Percentiles rank a stretch among this genome's conserved stretches.
Conservation (phyloP, 1,140 invertebrate genomes). For the Sesamia nonagrioides region DNA sequence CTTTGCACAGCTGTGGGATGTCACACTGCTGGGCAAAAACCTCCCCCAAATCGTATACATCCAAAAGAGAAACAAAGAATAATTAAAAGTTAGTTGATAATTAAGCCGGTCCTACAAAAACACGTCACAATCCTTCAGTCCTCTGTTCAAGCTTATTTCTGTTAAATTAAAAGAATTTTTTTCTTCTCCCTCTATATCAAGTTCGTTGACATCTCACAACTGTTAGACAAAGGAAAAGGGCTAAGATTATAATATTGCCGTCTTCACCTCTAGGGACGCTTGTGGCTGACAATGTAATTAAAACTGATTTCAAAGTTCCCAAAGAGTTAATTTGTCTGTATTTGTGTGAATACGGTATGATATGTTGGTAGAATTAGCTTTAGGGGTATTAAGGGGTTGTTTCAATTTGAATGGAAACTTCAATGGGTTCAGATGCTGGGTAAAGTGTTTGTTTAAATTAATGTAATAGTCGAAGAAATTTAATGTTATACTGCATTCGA, state of each 20-base stretch:
- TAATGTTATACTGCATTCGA: not conserved
- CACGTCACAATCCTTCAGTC: too few relatives aligned
- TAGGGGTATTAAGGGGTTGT: not conserved
- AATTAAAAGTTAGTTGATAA: too few relatives aligned
- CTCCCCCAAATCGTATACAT: too few relatives aligned
- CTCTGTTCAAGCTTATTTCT: too few relatives aligned
- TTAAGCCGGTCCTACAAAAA: too few relatives aligned
- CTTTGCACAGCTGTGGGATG: too few relatives aligned
- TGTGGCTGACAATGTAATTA: conserved; percentile 7
- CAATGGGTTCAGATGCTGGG: not conserved
- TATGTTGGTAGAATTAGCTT: not conserved
- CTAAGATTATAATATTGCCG: not conserved
- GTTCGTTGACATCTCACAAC: conserved; percentile 8
- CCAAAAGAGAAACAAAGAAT: too few relatives aligned
- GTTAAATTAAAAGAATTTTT: too few relatives aligned
- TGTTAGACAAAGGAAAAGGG: not conserved
- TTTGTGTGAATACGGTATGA: not conserved
- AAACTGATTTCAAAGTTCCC: not conserved
- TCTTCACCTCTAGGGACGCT: not conserved
- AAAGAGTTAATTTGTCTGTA: too few relatives aligned
- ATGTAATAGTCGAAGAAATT: not conserved
- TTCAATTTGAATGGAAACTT: conserved; percentile 2
- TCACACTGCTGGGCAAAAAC: too few relatives aligned
- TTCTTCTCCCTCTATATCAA: not conserved
- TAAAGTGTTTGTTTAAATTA: conserved; percentile 9